Base-by-base conservation (phyloP, 2,888 invertebrate genomes). In the Ametastegia equiseti region DNA sequence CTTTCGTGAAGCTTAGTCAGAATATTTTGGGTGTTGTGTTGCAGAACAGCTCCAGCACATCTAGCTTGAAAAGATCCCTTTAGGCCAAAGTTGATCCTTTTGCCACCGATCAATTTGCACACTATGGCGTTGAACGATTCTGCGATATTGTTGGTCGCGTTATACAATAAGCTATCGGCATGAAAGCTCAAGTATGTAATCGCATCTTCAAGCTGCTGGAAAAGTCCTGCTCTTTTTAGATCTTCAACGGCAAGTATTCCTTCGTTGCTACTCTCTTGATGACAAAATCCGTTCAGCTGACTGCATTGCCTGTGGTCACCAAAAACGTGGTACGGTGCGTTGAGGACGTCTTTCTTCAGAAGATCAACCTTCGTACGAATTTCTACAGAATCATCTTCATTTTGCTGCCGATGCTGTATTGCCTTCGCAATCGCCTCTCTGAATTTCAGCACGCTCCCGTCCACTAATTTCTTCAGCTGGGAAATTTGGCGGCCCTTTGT, bases 21-120 rank as follows among this genome's bases (percentile, higher is more conserved):
- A 11, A 57, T 63, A 3, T 23, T 89, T 82, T 82, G 84, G 27
- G 85, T 86, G 27, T 90, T 90, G 81, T 87, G 89, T 15, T 86
- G 86, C 15, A 90, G 80, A 9, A 85, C 88, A n/a, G 36, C 1
- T 19, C 50, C 65, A 0, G 77, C 50, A 9, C 73, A 19, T 81
- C 81, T 47, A 63, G 63, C 78, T 23, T 81, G 73, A 30, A 77
- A 81, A 6, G 81, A 78, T 42, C 77, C 80, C 19, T 75, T 27
- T n/a, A 23, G 11, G 9, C 65, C 63, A 30, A 60, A 71, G 47
- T 81, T 75, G 3, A 80, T 30, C n/a, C 80, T 50, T 78, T 83
- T 83, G 2, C 80, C 81, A 47, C 19, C 75, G 15, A 57, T 80
- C 60, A 33, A 27, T 60, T 80, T 81, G 30, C 77, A 80, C 6